A percentile compares a stretch with the other conserved stretches of the same genome.
Conservation (phyloP, 2,113 vertebrate species). For the Tor tambroides region DNA sequence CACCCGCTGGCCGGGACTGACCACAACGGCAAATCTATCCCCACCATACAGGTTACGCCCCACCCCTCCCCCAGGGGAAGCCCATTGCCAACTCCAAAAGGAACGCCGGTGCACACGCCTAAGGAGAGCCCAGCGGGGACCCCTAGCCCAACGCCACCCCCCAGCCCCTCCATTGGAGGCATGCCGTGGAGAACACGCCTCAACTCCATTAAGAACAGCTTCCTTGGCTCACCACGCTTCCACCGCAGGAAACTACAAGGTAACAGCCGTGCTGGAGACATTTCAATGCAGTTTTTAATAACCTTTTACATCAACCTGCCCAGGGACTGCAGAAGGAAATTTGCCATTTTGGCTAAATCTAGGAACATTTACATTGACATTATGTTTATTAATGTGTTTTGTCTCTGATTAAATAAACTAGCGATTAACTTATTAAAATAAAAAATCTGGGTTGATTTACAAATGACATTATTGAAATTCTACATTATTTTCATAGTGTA, state of each 20-base stretch:
- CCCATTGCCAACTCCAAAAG: slow-evolving; percentile 97
- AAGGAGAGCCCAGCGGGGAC: slow-evolving; percentile 97
- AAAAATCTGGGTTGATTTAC: too few species aligned
- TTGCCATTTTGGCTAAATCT: background rate
- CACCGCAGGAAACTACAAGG: slow-evolving; percentile 99
- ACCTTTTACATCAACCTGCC: background rate
- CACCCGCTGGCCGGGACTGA: slow-evolving; percentile 81
- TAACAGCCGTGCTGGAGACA: slow-evolving; percentile 59
- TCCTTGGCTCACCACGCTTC: slow-evolving; percentile 97
- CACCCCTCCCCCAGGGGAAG: slow-evolving; percentile 96
- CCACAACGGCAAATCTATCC: slow-evolving; percentile 95
- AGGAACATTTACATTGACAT: background rate
- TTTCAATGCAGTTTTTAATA: background rate
- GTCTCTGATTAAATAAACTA: background rate
- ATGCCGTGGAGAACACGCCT: slow-evolving; percentile 97
- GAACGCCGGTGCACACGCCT: slow-evolving; percentile 97
- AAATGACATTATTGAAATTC: background rate
- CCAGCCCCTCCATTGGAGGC: slow-evolving; percentile 97
- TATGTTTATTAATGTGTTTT: background rate
- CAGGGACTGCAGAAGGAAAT: background rate
- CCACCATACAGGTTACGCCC: slow-evolving; percentile 97
- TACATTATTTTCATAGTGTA: too few species aligned
- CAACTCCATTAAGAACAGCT: slow-evolving; percentile 99
- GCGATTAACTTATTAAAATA: background rate
- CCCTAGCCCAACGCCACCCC: slow-evolving; percentile 94